Conservation (phyloP, 2,888 invertebrate species). For the Gibbula magus region DNA sequence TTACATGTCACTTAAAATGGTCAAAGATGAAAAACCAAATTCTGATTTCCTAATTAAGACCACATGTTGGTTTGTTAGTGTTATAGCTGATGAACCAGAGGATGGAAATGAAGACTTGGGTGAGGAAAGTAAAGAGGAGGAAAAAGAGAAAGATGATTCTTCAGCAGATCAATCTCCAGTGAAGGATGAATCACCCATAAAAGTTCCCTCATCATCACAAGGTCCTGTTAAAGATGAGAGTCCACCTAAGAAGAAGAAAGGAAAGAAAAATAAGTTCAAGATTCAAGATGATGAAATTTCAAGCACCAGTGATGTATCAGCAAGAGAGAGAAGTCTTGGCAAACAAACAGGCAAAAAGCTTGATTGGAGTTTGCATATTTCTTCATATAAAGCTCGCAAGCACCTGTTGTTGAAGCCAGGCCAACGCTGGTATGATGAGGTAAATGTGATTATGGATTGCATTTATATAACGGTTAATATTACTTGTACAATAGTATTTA, state of each 20-base stretch:
- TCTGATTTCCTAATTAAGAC: not conserved
- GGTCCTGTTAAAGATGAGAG: not conserved
- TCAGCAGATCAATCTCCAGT: not conserved
- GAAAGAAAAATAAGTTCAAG: constrained; percentile 64
- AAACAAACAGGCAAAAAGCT: constrained; percentile 15
- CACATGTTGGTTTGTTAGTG: not conserved
- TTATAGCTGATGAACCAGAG: not conserved
- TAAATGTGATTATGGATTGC: not conserved
- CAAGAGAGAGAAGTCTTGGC: constrained; percentile 27
- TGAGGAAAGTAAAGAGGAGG: constrained; percentile 28
- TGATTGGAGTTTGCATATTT: constrained; percentile 40
- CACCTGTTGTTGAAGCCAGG: constrained; percentile 66
- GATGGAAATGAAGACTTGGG: not conserved
- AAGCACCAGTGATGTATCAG: constrained; percentile 48
- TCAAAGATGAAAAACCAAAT: no score
- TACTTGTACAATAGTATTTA: no score
- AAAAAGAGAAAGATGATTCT: constrained; percentile 29
- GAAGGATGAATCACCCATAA: not conserved
- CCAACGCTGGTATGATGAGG: constrained; percentile 57
- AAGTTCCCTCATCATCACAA: not conserved
- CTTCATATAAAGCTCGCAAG: constrained; percentile 52
- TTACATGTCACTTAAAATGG: no score
- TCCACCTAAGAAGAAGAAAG: constrained; percentile 45
- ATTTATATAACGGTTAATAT: no score
- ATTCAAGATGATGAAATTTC: constrained; percentile 59